Evolutionary conservation across 1,140 invertebrate species (phyloP), one percentile per base, ranked within the genome.

Genomic region (Eurosta solidaginis): DNA sequence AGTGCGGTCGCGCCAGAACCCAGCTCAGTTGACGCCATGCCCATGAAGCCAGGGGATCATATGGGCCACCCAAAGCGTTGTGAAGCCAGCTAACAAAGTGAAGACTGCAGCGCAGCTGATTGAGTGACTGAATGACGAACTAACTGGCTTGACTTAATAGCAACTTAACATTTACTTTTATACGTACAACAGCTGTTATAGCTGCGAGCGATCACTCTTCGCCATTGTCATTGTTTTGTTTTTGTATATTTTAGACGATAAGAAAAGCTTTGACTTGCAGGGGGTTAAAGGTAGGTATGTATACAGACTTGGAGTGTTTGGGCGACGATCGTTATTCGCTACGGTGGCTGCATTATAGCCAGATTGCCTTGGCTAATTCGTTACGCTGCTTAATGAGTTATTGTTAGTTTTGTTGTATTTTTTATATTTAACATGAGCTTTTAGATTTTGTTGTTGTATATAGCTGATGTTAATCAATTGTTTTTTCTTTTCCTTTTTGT

Each of bases 1-100:
- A 63, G 10, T 14, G 7, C 14, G 45, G 33, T 33, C 33, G 25
- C 6, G 29, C 17, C n/a, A 83, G 84, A 83, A 84, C 84, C 82
- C 82, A 83, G 29, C 17, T 6, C 25, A 3, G 50, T 54, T 22
- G 50, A 5, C 54, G 10, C n/a, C n/a, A n/a, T n/a, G 27, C 14
- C 50, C 27, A 17, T 17, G 4, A 10, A 27, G 6, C 10, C 50
- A 25, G 20, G 27, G 27, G 5, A 10, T 20, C 3, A n/a, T 33
- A 10, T 6, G 20, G 59, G 59, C 59, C 59, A 68, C 59, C 59
- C 59, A 68, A 68, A 68, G 59, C 17, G 59, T 6, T 68, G 59
- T n/a, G 22, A 40, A 63, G 27, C 47, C 9, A 17, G 4, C 47
- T n/a, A 22, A 63, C 20, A 12, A 68, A 33, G 33, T 25, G 7